Evolutionary conservation across 2,888 invertebrate genomes (phyloP).

Genomic region (Dasypolia templi): DNA sequence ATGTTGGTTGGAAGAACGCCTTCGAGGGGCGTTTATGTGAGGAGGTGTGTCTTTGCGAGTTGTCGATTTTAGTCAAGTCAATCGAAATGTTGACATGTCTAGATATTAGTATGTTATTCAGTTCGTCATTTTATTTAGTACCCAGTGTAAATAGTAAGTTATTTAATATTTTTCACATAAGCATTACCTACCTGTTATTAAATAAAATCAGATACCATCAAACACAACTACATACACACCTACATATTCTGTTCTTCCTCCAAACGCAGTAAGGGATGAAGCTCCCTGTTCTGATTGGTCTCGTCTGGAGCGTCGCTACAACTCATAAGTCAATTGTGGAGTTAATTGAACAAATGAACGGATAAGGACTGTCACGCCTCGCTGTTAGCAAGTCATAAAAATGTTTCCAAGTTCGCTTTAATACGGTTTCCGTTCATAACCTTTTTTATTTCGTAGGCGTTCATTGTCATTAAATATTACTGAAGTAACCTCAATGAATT

Average conservation of each 20-base stretch:
- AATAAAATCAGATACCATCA: neutral
- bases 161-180: neutral
- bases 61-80: neutral
- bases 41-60: neutral
- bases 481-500: neutral
- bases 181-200: neutral
- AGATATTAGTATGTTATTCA: neutral
- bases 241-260: neutral
- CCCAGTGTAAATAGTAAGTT: neutral
- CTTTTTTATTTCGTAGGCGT: no score
- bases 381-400: neutral
- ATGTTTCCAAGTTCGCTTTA: neutral
- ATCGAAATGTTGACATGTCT: neutral
- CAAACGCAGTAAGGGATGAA: neutral
- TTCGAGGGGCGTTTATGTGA: neutral
- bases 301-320: conserved; percentile 8
- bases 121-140: neutral
- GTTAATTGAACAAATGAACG: conserved; percentile 33
- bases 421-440: neutral
- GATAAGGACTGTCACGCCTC: conserved; percentile 5
- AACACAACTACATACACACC: no score
- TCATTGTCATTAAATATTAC: no score
- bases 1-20: neutral
- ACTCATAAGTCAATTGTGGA: conserved; percentile 43
- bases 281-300: conserved; percentile 1